Evolutionary conservation across 2,797 vertebrate species (phyloP).

Genomic region (Xenops minutus): DNA sequence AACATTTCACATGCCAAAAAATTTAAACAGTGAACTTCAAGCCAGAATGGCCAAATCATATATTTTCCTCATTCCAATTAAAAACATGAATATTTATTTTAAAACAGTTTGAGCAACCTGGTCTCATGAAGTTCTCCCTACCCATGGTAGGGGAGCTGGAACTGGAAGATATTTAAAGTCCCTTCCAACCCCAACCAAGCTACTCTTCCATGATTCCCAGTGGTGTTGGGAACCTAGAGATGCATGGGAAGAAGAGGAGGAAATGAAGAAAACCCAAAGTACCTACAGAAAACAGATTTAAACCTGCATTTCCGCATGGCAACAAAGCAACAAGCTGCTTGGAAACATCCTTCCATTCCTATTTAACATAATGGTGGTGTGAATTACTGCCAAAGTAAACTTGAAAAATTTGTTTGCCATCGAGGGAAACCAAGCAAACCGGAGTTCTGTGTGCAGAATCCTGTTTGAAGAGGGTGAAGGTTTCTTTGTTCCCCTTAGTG

Average conservation of each 20-base stretch:
- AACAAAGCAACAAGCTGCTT: not conserved
- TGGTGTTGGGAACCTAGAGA: not conserved
- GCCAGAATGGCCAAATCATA: not conserved
- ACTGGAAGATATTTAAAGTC: not conserved
- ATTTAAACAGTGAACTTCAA: not conserved
- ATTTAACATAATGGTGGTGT: not conserved
- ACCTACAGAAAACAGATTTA: not conserved
- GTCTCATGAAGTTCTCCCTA: not conserved
- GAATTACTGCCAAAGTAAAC: slow-evolving; percentile 34
- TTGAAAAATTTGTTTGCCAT: slow-evolving; percentile 4
- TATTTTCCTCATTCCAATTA: not conserved
- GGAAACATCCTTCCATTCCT: not conserved
- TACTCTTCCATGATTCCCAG: not conserved
- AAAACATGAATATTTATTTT: not conserved
- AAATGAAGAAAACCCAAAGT: not conserved
- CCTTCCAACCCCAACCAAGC: not conserved
- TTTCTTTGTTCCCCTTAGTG: not conserved
- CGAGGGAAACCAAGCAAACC: not conserved
- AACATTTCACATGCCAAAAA: not conserved
- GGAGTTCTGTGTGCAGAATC: not conserved
- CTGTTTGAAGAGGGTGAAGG: not conserved
- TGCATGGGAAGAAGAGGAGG: not conserved
- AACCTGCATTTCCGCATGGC: not conserved
- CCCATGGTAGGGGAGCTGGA: not conserved
- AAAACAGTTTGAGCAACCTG: not conserved